phyloP scores from a whole-genome alignment of 2,113 vertebrate species.

The Clarias batrachus region DNA sequence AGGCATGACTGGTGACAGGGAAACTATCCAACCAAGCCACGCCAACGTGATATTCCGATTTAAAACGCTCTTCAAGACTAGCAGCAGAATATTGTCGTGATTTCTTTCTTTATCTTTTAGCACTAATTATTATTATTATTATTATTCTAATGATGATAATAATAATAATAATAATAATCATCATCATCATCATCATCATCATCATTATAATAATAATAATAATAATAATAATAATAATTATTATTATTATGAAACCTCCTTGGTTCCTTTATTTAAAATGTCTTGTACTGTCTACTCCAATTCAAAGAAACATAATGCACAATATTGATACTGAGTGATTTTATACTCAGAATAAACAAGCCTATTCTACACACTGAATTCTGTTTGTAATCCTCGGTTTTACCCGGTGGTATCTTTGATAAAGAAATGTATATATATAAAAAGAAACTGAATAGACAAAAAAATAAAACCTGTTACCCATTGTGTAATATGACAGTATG shows the following conservation, averaged over 20 bases:
- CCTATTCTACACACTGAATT: not conserved
- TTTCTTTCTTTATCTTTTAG: not conserved
- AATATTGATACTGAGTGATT: not conserved
- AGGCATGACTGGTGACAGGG: slow-evolving; percentile 45
- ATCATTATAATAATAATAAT: too few relatives aligned
- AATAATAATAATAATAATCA: too few relatives aligned
- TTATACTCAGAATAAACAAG: not conserved
- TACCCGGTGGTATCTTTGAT: not conserved
- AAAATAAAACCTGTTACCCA: not conserved
- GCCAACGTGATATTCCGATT: slow-evolving; percentile 26
- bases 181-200: too few relatives aligned
- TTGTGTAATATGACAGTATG: not conserved
- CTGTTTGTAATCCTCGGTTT: not conserved
- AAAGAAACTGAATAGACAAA: not conserved
- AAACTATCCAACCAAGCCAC: slow-evolving; percentile 45
- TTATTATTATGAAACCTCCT: too few relatives aligned
- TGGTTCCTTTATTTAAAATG: not conserved
- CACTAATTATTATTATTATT: not conserved
- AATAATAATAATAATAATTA: too few relatives aligned
- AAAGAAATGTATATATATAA: too few relatives aligned
- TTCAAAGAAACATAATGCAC: not conserved
- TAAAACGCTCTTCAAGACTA: slow-evolving; percentile 9
- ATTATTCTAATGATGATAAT: too few relatives aligned
- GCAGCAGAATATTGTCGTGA: not conserved
- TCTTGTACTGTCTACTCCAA: not conserved